Percentiles rank a stretch among this genome's conserved stretches.
phyloP scores from a whole-genome alignment of 2,888 invertebrate species.

The Spisula solida region DNA sequence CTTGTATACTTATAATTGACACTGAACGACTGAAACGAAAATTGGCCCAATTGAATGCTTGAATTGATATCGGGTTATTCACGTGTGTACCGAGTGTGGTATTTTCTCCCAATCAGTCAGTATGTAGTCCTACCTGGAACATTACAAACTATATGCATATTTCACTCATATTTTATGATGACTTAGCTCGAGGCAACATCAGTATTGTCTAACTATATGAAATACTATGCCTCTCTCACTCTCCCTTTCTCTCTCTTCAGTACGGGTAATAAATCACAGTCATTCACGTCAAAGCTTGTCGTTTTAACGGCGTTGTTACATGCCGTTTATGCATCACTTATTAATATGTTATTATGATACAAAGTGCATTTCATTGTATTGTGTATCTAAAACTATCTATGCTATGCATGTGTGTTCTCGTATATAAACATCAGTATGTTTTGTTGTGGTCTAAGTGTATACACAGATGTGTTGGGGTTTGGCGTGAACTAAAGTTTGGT shows the following conservation, averaged over 20 bases:
- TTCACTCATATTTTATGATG: background rate
- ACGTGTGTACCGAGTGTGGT: no score
- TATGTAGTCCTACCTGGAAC: background rate
- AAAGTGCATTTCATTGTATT: background rate
- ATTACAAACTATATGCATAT: background rate
- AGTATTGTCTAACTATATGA: background rate
- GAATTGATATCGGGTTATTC: no score
- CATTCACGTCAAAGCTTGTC: constrained; percentile 2
- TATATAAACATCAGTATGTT: no score
- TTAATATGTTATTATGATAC: background rate
- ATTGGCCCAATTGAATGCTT: no score
- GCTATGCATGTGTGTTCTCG: background rate
- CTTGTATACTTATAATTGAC: no score
- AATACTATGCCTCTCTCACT: background rate
- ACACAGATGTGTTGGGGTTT: no score
- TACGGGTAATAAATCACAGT: background rate
- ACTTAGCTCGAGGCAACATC: background rate
- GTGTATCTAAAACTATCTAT: background rate
- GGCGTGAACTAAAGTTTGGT: no score
- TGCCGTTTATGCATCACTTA: constrained; percentile 1
- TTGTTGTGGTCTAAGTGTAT: no score
- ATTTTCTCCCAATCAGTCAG: background rate
- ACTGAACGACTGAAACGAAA: no score
- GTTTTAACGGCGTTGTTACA: constrained; percentile 7
- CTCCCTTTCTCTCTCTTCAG: background rate